A percentile compares a stretch with the other conserved stretches of the same genome.
These are phyloP conservation scores for Parnassius mnemosyne DNA, from an alignment of 2,888 invertebrate genomes.

Conservation along the genomic window DNA sequence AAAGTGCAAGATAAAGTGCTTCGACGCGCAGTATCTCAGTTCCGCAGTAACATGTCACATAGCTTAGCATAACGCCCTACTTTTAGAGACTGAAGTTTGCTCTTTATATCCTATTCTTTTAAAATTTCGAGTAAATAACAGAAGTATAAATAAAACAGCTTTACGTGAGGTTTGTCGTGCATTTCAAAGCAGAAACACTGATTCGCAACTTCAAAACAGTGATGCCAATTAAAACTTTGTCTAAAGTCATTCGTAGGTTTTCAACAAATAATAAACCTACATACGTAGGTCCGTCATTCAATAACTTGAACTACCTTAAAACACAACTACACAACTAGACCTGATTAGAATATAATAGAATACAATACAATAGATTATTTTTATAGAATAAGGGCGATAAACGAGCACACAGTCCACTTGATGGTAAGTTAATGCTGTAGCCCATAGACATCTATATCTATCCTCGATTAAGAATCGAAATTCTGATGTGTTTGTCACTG, in stretches of 20 bases:
- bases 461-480: too few species aligned
- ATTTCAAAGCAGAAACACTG: constrained; percentile 17
- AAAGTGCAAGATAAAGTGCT: constrained; percentile 28
- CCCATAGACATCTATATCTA: too few species aligned
- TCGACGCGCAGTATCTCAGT: constrained; percentile 26
- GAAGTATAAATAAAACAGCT: constrained; percentile 25
- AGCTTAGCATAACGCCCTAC: constrained; percentile 27
- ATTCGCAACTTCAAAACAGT: constrained; percentile 14
- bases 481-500: too few species aligned
- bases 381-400: too few species aligned
- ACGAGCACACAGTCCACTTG: too few species aligned
- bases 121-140: constrained; percentile 24
- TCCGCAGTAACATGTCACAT: constrained; percentile 28
- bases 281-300: too few species aligned
- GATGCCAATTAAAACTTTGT: constrained; percentile 13
- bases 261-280: neutral
- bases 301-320: too few species aligned
- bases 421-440: too few species aligned
- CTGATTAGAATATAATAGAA: too few species aligned
- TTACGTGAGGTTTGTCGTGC: constrained; percentile 21
- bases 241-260: neutral
- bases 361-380: too few species aligned
- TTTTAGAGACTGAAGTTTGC: constrained; percentile 27
- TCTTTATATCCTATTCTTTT: constrained; percentile 27
- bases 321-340: too few species aligned